phyloP scores from a whole-genome alignment of 2,888 invertebrate genomes.

The Drosophila quinaria region DNA sequence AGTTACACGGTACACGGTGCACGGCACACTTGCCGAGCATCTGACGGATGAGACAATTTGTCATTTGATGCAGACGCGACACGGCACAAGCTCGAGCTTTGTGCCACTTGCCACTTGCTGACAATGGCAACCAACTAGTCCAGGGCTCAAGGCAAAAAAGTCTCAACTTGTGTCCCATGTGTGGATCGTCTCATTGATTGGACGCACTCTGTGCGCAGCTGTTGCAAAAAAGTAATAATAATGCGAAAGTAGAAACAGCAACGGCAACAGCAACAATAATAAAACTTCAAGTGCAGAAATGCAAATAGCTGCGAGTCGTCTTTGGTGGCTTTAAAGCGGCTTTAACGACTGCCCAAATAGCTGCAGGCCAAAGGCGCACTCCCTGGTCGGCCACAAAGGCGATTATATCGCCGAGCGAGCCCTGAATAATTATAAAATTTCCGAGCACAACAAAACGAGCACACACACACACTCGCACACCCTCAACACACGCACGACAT shows the following conservation, averaged over 20 bases:
- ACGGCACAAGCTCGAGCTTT: conserved; percentile 23
- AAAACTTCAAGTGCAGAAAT: conserved; percentile 52
- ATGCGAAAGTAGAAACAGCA: conserved; percentile 32
- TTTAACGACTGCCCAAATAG: conserved; percentile 68
- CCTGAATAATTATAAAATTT: conserved; percentile 81
- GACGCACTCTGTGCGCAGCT: conserved; percentile 49
- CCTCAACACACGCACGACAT: conserved; percentile 47
- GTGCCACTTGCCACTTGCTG: conserved; percentile 31
- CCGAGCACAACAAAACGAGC: conserved; percentile 31
- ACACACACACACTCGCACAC: conserved; percentile 15
- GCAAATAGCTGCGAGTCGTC: conserved; percentile 56
- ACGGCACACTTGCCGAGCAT: conserved; percentile 16
- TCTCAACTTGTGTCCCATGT: conserved; percentile 29
- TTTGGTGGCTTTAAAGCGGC: conserved; percentile 45
- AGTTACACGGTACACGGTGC: conserved; percentile 11
- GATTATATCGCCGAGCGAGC: conserved; percentile 61
- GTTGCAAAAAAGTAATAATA: conserved; percentile 60
- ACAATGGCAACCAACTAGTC: conserved; percentile 50
- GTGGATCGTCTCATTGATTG: conserved; percentile 54
- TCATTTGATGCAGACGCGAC: conserved; percentile 76
- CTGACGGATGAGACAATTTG: conserved; percentile 81
- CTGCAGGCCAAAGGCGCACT: conserved; percentile 40
- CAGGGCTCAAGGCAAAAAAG: conserved; percentile 18
- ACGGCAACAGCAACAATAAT: conserved; percentile 30
- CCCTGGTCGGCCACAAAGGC: conserved; percentile 47